Percentiles rank a stretch among this genome's conserved stretches.
phyloP scores from a whole-genome alignment of 2,888 invertebrate genomes.

The Pollenia labialis region DNA sequence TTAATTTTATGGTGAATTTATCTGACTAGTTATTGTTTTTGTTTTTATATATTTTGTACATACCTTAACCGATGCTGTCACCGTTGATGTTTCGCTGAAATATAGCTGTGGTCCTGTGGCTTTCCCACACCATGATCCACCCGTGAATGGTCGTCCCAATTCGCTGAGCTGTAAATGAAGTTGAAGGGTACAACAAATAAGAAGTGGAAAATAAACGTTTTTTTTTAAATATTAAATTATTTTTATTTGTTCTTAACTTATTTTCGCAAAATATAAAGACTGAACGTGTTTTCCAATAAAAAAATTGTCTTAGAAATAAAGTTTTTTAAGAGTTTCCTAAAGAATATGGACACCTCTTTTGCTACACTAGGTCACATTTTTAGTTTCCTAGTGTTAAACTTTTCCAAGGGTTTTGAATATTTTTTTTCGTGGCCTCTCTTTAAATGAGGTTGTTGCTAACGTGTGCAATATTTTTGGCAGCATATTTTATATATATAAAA shows the following conservation, averaged over 20 bases:
- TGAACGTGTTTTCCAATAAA: background rate
- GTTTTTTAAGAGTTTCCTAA: no score
- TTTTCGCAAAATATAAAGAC: background rate
- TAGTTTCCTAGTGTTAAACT: no score
- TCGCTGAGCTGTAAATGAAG: slow-evolving; percentile 88
- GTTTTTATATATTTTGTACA: slow-evolving; percentile 73
- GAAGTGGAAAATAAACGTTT: slow-evolving; percentile 10
- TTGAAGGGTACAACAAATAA: slow-evolving; percentile 62
- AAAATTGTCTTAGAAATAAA: background rate
- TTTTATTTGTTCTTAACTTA: background rate
- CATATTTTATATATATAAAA: background rate
- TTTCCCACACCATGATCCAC: slow-evolving; percentile 95
- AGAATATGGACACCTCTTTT: no score
- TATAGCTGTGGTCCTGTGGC: slow-evolving; percentile 92
- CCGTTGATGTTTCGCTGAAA: slow-evolving; percentile 95
- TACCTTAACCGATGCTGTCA: slow-evolving; percentile 92
- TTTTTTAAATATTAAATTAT: slow-evolving; percentile 28
- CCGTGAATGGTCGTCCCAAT: slow-evolving; percentile 93
- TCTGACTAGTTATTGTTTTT: background rate
- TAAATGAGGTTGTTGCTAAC: background rate
- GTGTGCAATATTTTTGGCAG: background rate
- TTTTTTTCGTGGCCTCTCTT: no score
- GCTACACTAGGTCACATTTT: no score
- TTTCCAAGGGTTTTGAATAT: no score
- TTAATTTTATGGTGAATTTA: slow-evolving; percentile 32